Conservation (phyloP, 2,797 vertebrate species). For the Numenius phaeopus region DNA sequence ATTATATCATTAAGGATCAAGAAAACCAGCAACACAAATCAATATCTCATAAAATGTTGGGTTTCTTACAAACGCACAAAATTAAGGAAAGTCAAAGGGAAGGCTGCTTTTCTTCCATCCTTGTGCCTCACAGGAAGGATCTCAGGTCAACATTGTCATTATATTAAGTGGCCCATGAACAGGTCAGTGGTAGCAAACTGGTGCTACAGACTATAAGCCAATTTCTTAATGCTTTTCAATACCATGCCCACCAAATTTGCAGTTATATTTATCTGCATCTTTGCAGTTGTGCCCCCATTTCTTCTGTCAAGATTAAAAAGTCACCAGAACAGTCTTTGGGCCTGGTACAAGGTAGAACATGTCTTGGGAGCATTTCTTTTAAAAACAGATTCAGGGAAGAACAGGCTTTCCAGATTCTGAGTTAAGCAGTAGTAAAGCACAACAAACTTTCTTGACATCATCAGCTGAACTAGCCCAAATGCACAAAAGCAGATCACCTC, state of each 20-base stretch:
- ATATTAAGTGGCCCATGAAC: background rate
- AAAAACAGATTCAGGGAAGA: background rate
- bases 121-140: background rate
- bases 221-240: background rate
- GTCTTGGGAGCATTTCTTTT: background rate
- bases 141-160: background rate
- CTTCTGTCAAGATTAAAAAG: background rate
- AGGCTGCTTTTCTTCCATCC: background rate
- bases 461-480: background rate
- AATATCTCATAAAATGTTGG: slow-evolving; percentile 9
- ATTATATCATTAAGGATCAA: slow-evolving; percentile 30
- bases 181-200: background rate
- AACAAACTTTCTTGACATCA: background rate
- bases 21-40: slow-evolving; percentile 4
- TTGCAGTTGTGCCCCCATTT: background rate
- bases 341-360: background rate
- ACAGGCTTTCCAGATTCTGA: background rate
- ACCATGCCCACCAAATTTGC: background rate
- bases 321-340: background rate
- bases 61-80: background rate
- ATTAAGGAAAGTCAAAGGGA: slow-evolving; percentile 24
- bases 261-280: background rate
- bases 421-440: background rate
- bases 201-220: background rate
- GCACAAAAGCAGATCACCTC: background rate